Percentiles rank a stretch among this genome's conserved stretches.
Evolutionary conservation across 1,140 invertebrate genomes (phyloP).

Genomic region (Neoseiulus cucumeris): DNA sequence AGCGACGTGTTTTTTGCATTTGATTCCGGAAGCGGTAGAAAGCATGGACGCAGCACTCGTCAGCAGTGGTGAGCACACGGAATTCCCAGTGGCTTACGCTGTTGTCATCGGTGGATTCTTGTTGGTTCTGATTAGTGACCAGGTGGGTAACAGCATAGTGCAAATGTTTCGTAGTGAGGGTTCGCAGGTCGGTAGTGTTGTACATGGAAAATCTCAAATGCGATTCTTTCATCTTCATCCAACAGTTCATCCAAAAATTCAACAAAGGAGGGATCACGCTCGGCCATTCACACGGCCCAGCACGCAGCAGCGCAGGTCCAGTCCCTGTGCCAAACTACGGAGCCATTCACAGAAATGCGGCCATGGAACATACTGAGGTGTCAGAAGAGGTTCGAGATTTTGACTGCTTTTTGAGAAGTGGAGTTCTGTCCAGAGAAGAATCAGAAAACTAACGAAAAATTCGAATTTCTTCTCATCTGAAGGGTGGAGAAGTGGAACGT

Average conservation of each 20-base stretch:
- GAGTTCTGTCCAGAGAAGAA: no score
- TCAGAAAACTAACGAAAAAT: no score
- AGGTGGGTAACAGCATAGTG: conserved; percentile 19
- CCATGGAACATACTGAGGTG: no score
- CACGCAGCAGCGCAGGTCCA: neutral
- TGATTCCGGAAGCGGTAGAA: conserved; percentile 45
- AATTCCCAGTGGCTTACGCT: conserved; percentile 29
- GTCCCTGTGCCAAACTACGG: neutral
- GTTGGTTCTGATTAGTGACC: conserved; percentile 37
- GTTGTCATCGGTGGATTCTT: conserved; percentile 31
- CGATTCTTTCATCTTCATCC: neutral
- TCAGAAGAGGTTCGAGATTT: no score
- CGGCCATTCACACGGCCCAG: conserved; percentile 20
- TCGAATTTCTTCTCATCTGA: no score
- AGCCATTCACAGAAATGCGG: neutral
- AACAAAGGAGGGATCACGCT: conserved; percentile 12
- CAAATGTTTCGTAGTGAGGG: neutral
- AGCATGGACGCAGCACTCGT: neutral
- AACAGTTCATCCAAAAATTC: neutral
- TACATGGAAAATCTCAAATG: neutral
- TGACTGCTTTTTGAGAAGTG: no score
- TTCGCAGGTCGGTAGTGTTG: neutral
- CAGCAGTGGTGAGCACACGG: neutral
- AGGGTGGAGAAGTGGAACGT: no score
- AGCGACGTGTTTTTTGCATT: conserved; percentile 55